Evolutionary conservation across 2,888 invertebrate species (phyloP).

Genomic region (Agrotis puta): DNA sequence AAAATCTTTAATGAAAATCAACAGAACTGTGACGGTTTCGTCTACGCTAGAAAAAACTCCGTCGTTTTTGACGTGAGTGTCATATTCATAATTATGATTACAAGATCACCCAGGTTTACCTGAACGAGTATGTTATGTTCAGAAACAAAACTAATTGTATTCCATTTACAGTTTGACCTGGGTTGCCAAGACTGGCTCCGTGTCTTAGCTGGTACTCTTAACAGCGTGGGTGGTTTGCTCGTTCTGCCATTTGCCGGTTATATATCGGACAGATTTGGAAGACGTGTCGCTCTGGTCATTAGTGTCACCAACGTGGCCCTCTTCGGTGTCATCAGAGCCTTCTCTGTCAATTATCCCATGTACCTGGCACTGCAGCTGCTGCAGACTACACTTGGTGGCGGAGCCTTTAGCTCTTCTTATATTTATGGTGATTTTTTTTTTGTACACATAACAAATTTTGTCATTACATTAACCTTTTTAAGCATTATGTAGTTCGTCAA

Average conservation of each 20-base stretch:
- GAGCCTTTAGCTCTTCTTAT: slow-evolving; percentile 89
- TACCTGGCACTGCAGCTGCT: slow-evolving; percentile 88
- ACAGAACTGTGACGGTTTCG: slow-evolving; percentile 75
- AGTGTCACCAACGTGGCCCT: slow-evolving; percentile 85
- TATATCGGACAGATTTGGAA: slow-evolving; percentile 92
- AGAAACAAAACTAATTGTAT: neutral
- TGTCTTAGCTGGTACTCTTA: slow-evolving; percentile 93
- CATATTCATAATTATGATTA: neutral
- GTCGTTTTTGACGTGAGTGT: slow-evolving; percentile 83
- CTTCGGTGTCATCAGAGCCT: slow-evolving; percentile 89
- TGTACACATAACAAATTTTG: too few relatives aligned
- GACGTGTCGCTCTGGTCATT: slow-evolving; percentile 87
- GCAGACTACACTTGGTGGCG: slow-evolving; percentile 89
- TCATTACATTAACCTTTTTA: too few relatives aligned
- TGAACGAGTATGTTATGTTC: neutral
- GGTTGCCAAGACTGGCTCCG: slow-evolving; percentile 93
- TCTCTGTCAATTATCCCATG: slow-evolving; percentile 90
- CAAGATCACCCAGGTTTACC: too few relatives aligned
- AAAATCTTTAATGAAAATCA: slow-evolving; percentile 69
- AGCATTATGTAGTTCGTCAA: too few relatives aligned
- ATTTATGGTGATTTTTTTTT: slow-evolving; percentile 75
- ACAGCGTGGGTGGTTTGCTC: slow-evolving; percentile 93
- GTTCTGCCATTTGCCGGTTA: slow-evolving; percentile 93
- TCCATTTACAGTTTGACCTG: slow-evolving; percentile 91
- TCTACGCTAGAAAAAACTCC: slow-evolving; percentile 81